Evolutionary conservation across 2,113 vertebrate genomes (phyloP).

Genomic region (Oxyruncus cristatus): DNA sequence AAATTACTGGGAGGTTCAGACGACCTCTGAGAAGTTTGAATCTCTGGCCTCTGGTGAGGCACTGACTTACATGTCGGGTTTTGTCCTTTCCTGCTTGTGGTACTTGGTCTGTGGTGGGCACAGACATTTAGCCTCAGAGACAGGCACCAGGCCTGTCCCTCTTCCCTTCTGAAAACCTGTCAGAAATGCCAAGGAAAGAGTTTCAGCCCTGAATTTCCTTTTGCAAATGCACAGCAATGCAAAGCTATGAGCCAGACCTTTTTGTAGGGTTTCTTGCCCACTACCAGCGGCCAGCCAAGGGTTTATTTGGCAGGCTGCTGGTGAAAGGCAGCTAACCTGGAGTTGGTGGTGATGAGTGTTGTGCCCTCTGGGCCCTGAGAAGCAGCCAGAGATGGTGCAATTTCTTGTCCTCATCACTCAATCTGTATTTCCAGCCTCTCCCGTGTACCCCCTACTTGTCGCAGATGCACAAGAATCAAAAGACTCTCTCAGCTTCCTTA

Average conservation of each 20-base stretch:
- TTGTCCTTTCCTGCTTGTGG: not conserved
- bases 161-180: not conserved
- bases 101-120: not conserved
- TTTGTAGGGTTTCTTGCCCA: accelerated
- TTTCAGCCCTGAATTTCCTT: not conserved
- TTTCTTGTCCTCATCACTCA: not conserved
- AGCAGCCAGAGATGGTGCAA: not conserved
- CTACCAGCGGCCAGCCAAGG: not conserved
- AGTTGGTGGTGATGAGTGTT: not conserved
- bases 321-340: not conserved
- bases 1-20: not conserved
- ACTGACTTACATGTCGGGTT: accelerated
- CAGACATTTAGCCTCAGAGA: not conserved
- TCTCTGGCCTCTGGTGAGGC: not conserved
- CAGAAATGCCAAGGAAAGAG: not conserved
- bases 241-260: accelerated
- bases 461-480: not conserved
- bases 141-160: not conserved
- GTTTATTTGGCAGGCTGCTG: not conserved
- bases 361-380: not conserved
- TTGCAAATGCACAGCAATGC: accelerated
- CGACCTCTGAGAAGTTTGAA: not conserved
- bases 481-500: not conserved
- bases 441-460: accelerated
- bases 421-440: not conserved